A percentile compares a stretch with the other conserved stretches of the same genome.
These are phyloP conservation scores for Embiotoca jacksoni DNA, from an alignment of 2,113 vertebrate species.

Conservation along the genomic window DNA sequence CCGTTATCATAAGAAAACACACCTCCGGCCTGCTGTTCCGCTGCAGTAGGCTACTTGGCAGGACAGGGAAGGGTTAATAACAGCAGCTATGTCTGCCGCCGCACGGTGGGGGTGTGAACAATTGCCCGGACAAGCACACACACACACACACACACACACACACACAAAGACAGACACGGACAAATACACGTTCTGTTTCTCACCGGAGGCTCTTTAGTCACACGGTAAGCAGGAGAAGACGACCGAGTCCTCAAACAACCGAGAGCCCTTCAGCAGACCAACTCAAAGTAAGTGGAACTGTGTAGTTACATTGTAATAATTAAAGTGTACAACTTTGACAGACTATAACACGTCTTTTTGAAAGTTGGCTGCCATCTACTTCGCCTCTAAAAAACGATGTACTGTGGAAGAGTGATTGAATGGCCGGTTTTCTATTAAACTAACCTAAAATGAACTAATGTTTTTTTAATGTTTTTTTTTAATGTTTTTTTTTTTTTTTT, in stretches of 20 bases:
- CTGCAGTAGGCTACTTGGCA: neutral
- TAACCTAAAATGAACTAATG: neutral
- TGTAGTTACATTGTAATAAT: neutral
- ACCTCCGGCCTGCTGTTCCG: neutral
- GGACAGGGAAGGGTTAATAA: slow-evolving; percentile 52
- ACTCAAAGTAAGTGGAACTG: slow-evolving; percentile 45
- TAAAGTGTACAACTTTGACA: neutral
- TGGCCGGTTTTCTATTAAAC: neutral
- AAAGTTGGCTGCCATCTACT: neutral
- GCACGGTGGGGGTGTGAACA: slow-evolving; percentile 45
- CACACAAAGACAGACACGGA: neutral
- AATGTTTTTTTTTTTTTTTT: no score
- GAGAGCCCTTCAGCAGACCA: neutral
- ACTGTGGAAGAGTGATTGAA: neutral
- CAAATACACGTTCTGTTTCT: neutral
- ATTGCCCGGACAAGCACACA: neutral
- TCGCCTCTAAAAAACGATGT: neutral
- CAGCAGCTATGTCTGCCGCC: neutral
- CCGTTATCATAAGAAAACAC: neutral
- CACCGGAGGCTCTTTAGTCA: neutral
- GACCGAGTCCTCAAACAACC: neutral
- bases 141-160: neutral
- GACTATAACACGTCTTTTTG: neutral
- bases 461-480: no score
- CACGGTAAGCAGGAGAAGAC: neutral